A percentile compares a stretch with the other conserved stretches of the same genome.
phyloP scores from a whole-genome alignment of 1,140 invertebrate genomes.

The Linepithema humile region DNA sequence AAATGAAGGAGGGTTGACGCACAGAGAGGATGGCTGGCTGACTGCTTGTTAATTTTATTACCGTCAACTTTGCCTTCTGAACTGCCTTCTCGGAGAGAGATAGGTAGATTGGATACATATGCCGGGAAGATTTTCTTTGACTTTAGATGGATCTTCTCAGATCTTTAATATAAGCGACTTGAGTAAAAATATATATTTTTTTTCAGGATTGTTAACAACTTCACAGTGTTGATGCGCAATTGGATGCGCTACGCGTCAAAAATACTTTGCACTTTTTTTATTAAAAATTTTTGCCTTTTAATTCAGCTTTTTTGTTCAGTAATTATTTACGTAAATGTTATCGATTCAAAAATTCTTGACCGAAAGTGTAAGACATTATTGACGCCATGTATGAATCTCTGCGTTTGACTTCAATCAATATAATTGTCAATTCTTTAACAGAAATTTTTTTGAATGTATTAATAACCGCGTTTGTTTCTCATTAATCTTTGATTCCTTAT shows the following conservation, averaged over 20 bases:
- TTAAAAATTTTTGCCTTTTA: no score
- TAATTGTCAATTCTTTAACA: no score
- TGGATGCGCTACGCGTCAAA: no score
- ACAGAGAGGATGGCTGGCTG: conserved; percentile 60
- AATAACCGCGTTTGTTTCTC: not conserved
- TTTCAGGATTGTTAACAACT: not conserved
- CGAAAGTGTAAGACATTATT: no score
- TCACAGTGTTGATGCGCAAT: no score
- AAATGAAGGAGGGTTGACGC: conserved; percentile 66
- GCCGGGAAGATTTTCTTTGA: conserved; percentile 63
- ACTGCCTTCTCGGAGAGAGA: not conserved
- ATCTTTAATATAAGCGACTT: not conserved
- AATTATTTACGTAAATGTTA: not conserved
- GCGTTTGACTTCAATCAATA: no score
- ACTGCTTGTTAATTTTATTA: conserved; percentile 70
- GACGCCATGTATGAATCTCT: no score
- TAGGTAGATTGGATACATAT: conserved; percentile 10
- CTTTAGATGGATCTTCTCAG: conserved; percentile 53
- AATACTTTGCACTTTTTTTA: no score
- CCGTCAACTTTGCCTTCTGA: conserved; percentile 73
- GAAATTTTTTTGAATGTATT: no score
- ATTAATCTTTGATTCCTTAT: no score
- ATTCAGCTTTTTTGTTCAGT: no score
- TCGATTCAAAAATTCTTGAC: not conserved
- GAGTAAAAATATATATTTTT: not conserved